Evolutionary conservation across 2,888 invertebrate genomes (phyloP).

Genomic region (Hypercompe scribonia): DNA sequence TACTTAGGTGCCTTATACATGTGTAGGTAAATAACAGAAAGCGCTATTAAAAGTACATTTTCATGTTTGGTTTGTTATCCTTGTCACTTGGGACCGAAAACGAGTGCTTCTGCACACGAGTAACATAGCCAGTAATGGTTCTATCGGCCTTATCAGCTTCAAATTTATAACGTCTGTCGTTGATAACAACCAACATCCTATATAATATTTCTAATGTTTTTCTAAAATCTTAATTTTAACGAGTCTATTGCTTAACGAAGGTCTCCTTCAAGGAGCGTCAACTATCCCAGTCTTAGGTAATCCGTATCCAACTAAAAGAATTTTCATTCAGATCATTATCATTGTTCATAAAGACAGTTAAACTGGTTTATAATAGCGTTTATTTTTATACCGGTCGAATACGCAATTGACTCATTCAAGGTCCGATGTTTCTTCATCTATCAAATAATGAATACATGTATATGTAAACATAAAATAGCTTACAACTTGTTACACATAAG

Average conservation of each 20-base stretch:
- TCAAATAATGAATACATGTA: not conserved
- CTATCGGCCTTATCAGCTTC: not conserved
- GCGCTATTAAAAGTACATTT: too few relatives aligned
- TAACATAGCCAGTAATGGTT: too few relatives aligned
- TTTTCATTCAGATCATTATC: conserved; percentile 47
- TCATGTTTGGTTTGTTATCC: not conserved
- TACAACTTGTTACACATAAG: too few relatives aligned
- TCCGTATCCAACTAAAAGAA: not conserved
- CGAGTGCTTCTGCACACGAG: too few relatives aligned
- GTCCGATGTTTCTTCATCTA: conserved; percentile 22
- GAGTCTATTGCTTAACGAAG: too few relatives aligned
- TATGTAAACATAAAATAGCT: not conserved
- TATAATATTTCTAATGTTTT: not conserved
- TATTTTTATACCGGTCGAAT: conserved; percentile 5
- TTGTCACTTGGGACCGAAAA: not conserved
- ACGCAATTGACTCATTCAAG: conserved; percentile 29
- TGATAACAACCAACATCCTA: not conserved
- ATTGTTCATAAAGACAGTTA: conserved; percentile 23
- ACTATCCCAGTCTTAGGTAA: too few relatives aligned
- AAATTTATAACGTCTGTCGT: not conserved
- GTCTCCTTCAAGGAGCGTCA: too few relatives aligned
- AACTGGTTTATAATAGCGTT: conserved; percentile 30
- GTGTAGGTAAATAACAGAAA: too few relatives aligned
- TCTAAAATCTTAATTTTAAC: not conserved
- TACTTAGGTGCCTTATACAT: too few relatives aligned